phyloP scores from a whole-genome alignment of 2,113 vertebrate species.

The Scolopax mira region DNA sequence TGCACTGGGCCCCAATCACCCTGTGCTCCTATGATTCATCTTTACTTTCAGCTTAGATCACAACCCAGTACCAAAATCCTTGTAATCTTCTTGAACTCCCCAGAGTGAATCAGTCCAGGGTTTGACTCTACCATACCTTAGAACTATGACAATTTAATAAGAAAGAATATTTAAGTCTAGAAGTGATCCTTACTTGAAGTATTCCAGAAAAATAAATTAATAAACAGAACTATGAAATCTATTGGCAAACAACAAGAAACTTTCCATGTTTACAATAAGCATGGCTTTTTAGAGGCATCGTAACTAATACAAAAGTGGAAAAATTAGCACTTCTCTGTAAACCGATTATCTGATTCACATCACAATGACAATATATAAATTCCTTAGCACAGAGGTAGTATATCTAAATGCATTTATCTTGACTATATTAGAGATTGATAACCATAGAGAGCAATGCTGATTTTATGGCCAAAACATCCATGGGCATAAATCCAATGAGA shows the following conservation, averaged over 20 bases:
- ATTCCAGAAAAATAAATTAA: background rate
- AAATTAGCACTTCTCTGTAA: background rate
- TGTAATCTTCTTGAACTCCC: background rate
- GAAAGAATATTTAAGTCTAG: background rate
- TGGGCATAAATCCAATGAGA: background rate
- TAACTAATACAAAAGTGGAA: background rate
- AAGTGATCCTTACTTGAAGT: background rate
- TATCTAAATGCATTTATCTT: background rate
- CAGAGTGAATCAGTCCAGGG: background rate
- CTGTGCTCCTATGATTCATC: background rate
- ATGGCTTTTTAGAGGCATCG: background rate
- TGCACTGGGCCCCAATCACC: background rate
- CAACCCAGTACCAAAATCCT: background rate
- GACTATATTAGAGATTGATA: background rate
- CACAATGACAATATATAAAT: background rate
- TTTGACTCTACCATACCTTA: background rate
- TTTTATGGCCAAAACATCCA: background rate
- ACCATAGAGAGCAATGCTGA: background rate
- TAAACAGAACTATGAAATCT: background rate
- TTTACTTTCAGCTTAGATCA: background rate
- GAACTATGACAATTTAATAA: background rate
- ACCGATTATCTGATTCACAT: background rate
- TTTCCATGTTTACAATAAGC: background rate
- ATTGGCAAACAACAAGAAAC: background rate
- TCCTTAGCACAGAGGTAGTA: background rate